Base-by-base conservation (phyloP, 2,888 invertebrate genomes). In the Erebia palarica region DNA sequence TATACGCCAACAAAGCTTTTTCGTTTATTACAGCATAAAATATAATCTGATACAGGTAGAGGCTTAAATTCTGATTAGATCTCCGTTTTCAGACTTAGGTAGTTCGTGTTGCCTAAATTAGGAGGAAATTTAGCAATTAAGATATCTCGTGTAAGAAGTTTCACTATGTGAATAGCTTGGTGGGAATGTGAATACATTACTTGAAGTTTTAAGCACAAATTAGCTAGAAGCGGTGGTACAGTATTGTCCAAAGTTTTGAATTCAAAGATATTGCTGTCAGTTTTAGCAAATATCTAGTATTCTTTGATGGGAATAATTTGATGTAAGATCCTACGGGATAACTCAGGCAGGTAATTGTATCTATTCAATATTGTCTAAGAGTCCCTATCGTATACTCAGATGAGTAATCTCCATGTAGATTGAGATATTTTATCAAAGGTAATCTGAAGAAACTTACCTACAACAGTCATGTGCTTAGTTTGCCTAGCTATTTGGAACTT, bases 391-490 rank as follows among this genome's bases (percentile, higher is more conserved):
- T 36, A 36, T 36, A 36, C 0, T 5, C 2, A 27, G 27, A 27
- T 27, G 27, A 27, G 3, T 36, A 36, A 36, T 36, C 36, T 36
- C 5, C 36, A 7, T 36, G 36, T 0, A 7, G 36, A 36, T 36
- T 36, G 36, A 36, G 36, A 36, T 36, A 36, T 36, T 36, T 36
- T 36, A 36, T 36, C 7, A 53, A 53, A 16, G 13, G 14, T 7
- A 66, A 11, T 47, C 47, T 4, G 3, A 47, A 57, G 11, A 47
- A 60, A 73, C 78, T 90, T 77, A 92, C 93, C 93, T 78, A 91
- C 92, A 77, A 92, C 90, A 75, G 91, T 92, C 93, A 93, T 92
- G 51, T 91, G 91, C 74, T 92, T 92, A 16, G 91, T 89, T 76
- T 90, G 84, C 74, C 92, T 85, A 7, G 88, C 92, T 67, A 93